A percentile compares a stretch with the other conserved stretches of the same genome.
Conservation (phyloP, 2,797 vertebrate species). For the Sebastes iracundus region DNA sequence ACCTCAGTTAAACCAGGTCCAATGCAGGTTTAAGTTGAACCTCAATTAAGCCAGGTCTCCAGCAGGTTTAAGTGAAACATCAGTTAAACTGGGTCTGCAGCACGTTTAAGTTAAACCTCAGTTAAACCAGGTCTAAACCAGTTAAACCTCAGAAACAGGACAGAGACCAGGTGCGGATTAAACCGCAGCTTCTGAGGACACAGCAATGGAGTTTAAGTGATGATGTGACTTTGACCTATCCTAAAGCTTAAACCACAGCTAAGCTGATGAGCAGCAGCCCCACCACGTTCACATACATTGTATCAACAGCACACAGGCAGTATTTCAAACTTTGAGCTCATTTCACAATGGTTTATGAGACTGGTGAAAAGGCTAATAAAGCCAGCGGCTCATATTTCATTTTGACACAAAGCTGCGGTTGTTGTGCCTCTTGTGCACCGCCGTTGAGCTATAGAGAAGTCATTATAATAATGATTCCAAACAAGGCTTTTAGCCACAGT, state of each 20-base stretch:
- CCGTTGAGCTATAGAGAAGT: slow-evolving; percentile 4
- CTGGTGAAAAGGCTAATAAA: slow-evolving; percentile 31
- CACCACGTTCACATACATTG: neutral
- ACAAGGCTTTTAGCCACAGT: slow-evolving; percentile 45
- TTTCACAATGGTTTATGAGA: slow-evolving; percentile 16
- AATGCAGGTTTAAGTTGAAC: too few relatives aligned
- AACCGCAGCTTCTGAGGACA: neutral
- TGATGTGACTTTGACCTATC: neutral
- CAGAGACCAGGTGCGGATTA: neutral
- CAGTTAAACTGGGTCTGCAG: too few relatives aligned
- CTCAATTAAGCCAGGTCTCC: too few relatives aligned
- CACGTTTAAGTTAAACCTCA: neutral
- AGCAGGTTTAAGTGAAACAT: too few relatives aligned
- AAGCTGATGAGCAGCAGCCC: neutral
- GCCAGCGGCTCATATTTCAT: slow-evolving; percentile 11
- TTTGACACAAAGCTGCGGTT: slow-evolving; percentile 12
- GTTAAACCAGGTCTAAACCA: neutral
- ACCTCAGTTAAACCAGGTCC: neutral
- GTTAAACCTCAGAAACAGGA: neutral
- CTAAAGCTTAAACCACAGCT: neutral
- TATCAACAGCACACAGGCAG: neutral
- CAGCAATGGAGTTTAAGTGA: neutral
- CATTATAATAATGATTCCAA: slow-evolving; percentile 44
- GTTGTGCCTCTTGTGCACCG: slow-evolving; percentile 3
- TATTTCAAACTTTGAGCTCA: slow-evolving; percentile 8